These are phyloP conservation scores for Halcyon malimbica DNA, from an alignment of 2,113 vertebrate species.

Conservation along the genomic window DNA sequence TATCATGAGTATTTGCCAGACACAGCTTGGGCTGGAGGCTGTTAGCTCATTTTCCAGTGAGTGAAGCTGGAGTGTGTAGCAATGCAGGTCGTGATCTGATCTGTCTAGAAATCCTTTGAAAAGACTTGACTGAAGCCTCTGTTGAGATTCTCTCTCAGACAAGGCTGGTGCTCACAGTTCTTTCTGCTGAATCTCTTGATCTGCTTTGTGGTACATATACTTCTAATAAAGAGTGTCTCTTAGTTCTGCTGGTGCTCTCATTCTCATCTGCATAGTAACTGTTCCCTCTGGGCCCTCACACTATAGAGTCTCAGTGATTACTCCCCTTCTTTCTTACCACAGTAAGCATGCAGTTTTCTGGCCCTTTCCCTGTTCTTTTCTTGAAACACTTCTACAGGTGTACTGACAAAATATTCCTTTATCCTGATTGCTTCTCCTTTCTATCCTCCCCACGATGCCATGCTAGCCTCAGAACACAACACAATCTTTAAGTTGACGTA, in stretches of 20 bases:
- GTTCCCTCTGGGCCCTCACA: not conserved
- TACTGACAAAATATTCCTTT: not conserved
- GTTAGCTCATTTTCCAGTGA: not conserved
- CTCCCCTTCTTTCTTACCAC: not conserved
- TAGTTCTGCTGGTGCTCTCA: not conserved
- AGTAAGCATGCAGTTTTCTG: not conserved
- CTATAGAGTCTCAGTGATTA: not conserved
- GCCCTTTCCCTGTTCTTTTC: not conserved
- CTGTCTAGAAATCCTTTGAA: not conserved
- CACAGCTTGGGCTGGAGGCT: not conserved
- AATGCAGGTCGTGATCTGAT: not conserved
- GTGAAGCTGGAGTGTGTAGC: not conserved
- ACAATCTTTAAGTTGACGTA: not conserved
- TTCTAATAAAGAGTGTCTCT: not conserved
- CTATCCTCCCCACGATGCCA: not conserved
- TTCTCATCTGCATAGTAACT: not conserved
- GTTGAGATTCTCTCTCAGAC: not conserved
- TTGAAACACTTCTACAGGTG: not conserved
- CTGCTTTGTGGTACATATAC: not conserved
- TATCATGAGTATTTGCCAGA: not conserved
- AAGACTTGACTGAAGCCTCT: not conserved
- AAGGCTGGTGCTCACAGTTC: not conserved
- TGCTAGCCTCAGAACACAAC: not conserved
- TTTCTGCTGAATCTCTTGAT: not conserved
- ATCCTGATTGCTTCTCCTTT: not conserved